Evolutionary conservation across 2,888 invertebrate genomes (phyloP).

Genomic region (Archaeoteleia sp.): DNA sequence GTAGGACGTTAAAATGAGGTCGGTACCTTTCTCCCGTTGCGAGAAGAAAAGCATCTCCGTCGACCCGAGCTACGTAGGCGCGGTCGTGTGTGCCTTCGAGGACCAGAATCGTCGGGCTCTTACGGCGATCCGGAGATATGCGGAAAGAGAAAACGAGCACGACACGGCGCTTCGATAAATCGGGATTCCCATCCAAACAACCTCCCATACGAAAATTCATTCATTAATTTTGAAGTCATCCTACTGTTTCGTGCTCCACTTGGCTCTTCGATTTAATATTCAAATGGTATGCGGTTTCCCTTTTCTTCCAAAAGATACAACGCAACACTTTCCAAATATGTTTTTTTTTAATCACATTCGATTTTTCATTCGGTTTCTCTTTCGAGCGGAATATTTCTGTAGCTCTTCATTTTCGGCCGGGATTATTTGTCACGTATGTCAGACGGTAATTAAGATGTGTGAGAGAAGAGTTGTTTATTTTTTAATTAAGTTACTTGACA

Average conservation of each 20-base stretch:
- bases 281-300: constrained; percentile 1
- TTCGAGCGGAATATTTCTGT: background rate
- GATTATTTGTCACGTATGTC: too few species aligned
- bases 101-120: constrained; percentile 48
- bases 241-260: constrained; percentile 27
- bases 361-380: background rate
- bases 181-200: too few species aligned
- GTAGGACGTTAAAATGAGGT: constrained; percentile 65
- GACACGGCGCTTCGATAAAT: background rate
- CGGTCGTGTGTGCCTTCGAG: constrained; percentile 34
- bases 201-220: background rate
- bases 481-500: too few species aligned
- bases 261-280: constrained; percentile 15
- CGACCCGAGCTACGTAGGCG: constrained; percentile 45
- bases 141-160: constrained; percentile 27
- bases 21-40: constrained; percentile 67
- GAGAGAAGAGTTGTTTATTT: too few species aligned
- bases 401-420: too few species aligned
- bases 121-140: background rate
- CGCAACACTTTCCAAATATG: constrained; percentile 3
- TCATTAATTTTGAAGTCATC: constrained; percentile 4
- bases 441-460: too few species aligned
- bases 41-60: constrained; percentile 51
- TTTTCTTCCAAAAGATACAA: background rate
- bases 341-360: constrained; percentile 1